phyloP scores from a whole-genome alignment of 2,797 vertebrate species.

The Paramormyrops hopkinsi region DNA sequence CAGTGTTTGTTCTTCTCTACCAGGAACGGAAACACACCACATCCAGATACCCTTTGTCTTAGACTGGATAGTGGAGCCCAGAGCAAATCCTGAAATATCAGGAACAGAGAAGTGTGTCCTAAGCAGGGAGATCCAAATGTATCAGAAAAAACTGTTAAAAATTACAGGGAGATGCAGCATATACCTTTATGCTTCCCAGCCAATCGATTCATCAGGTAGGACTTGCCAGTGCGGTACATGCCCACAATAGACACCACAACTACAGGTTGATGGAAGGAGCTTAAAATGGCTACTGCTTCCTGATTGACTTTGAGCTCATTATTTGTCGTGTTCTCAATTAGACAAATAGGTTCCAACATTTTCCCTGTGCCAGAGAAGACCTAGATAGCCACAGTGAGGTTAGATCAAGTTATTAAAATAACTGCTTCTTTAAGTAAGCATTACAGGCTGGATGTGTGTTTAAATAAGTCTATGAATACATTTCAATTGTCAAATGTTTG shows the following conservation, averaged over 20 bases:
- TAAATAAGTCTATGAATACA: background rate
- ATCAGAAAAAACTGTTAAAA: background rate
- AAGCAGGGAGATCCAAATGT: background rate
- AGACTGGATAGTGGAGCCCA: conserved; percentile 54
- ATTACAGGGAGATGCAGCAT: background rate
- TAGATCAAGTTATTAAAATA: background rate
- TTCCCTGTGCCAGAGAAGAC: background rate
- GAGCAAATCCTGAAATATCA: conserved; percentile 49
- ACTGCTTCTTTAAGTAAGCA: background rate
- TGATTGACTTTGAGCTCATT: conserved; percentile 32
- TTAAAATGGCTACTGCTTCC: conserved; percentile 36
- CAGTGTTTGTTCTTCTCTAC: conserved; percentile 28
- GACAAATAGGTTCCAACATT: conserved; percentile 40
- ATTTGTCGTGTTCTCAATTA: conserved; percentile 33
- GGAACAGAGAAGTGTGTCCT: background rate
- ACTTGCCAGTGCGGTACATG: conserved; percentile 42
- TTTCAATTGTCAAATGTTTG: background rate
- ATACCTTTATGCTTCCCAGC: conserved; percentile 39
- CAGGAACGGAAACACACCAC: conserved; percentile 53
- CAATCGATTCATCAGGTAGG: conserved; percentile 42
- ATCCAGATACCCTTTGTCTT: conserved; percentile 63
- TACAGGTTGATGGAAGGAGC: conserved; percentile 32
- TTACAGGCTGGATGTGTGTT: background rate
- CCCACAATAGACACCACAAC: conserved; percentile 48
- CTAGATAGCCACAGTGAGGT: background rate